phyloP scores from a whole-genome alignment of 2,797 vertebrate genomes.

The Acridotheres tristis region DNA sequence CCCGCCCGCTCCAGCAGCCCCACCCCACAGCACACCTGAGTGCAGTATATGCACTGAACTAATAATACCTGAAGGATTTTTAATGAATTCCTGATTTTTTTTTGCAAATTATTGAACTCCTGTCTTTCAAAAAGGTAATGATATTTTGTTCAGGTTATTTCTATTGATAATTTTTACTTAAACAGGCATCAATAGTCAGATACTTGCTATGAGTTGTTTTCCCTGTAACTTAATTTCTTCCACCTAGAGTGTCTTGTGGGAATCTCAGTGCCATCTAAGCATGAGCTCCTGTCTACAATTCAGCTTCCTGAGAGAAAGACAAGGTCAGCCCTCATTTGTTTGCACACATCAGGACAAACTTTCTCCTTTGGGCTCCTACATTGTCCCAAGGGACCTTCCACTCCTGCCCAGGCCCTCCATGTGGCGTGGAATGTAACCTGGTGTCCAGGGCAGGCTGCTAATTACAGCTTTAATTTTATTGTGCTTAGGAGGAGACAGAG shows the following conservation, averaged over 20 bases:
- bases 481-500: constrained; percentile 77
- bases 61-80: background rate
- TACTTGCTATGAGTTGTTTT: background rate
- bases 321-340: background rate
- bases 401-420: background rate
- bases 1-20: fast-evolving
- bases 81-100: background rate
- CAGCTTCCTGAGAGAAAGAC: background rate
- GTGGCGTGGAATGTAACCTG: constrained; percentile 40
- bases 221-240: background rate
- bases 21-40: background rate
- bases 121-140: background rate
- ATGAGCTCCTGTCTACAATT: background rate
- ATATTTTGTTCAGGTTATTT: background rate
- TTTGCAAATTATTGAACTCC: background rate
- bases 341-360: background rate
- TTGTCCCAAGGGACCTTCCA: constrained; percentile 28
- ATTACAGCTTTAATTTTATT: constrained; percentile 77
- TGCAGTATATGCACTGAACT: no score
- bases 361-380: constrained; percentile 22
- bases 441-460: constrained; percentile 64
- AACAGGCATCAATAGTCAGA: background rate
- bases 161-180: background rate
- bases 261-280: background rate
- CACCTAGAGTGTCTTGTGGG: background rate